These are phyloP conservation scores for Trachelus tabidus DNA, from an alignment of 2,888 invertebrate genomes.

Conservation along the genomic window DNA sequence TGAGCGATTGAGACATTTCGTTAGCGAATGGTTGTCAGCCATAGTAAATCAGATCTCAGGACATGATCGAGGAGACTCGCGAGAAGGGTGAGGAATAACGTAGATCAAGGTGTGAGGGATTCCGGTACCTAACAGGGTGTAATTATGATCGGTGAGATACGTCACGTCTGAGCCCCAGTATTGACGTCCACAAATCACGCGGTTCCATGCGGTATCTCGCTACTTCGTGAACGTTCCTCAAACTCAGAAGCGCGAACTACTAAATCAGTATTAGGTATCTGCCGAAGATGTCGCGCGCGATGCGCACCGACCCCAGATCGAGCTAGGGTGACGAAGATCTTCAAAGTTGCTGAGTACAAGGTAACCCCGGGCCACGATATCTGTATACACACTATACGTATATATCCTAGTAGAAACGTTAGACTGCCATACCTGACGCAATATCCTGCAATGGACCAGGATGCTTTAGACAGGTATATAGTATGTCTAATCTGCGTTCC, in stretches of 20 bases:
- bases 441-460: background rate
- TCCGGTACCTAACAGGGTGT: slow-evolving; percentile 58
- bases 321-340: background rate
- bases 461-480: background rate
- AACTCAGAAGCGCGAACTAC: slow-evolving; percentile 40
- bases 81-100: background rate
- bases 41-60: slow-evolving; percentile 20
- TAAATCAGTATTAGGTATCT: slow-evolving; percentile 31
- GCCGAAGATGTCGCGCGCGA: slow-evolving; percentile 2
- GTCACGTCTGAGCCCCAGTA: slow-evolving; percentile 62
- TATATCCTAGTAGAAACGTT: background rate
- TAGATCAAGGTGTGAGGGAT: slow-evolving; percentile 15
- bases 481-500: background rate
- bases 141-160: slow-evolving; percentile 67
- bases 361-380: background rate
- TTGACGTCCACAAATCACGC: slow-evolving; percentile 65
- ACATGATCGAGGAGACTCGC: slow-evolving; percentile 7
- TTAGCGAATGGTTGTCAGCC: slow-evolving; percentile 10
- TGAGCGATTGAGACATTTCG: slow-evolving; percentile 16
- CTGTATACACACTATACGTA: background rate
- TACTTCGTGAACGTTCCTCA: slow-evolving; percentile 37
- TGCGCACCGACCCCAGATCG: background rate
- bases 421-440: background rate
- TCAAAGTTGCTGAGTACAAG: background rate
- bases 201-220: slow-evolving; percentile 53